A percentile compares a stretch with the other conserved stretches of the same genome.
Conservation (phyloP, 2,888 invertebrate species). For the Cheilosia scutellata region DNA sequence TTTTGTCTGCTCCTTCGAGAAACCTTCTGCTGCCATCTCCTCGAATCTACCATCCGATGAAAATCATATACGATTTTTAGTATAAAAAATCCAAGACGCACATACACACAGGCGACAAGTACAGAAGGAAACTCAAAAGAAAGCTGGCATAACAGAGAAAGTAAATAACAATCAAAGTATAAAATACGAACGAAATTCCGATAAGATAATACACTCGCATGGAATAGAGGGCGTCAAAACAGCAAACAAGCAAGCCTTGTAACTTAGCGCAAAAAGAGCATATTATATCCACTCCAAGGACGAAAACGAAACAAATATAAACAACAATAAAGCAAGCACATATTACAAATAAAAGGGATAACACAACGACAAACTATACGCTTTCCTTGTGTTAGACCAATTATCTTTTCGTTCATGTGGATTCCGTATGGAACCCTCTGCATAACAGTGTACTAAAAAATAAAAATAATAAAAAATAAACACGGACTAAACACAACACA, state of each 20-base stretch:
- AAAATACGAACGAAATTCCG: slow-evolving; percentile 35
- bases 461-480: slow-evolving; percentile 23
- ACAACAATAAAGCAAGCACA: slow-evolving; percentile 32
- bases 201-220: slow-evolving; percentile 50
- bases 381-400: slow-evolving; percentile 35
- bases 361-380: slow-evolving; percentile 30
- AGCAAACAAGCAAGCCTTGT: slow-evolving; percentile 28
- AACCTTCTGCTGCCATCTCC: slow-evolving; percentile 20
- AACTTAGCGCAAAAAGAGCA: slow-evolving; percentile 28
- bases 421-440: slow-evolving; percentile 22
- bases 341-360: slow-evolving; percentile 43
- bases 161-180: slow-evolving; percentile 53
- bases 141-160: slow-evolving; percentile 15
- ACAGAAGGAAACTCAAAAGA: slow-evolving; percentile 15
- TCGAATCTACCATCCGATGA: slow-evolving; percentile 1
- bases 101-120: slow-evolving; percentile 10
- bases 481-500: slow-evolving; percentile 13
- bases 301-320: slow-evolving; percentile 25
- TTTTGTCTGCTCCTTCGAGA: slow-evolving; percentile 39
- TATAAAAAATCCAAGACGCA: slow-evolving; percentile 11
- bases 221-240: slow-evolving; percentile 35
- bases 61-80: slow-evolving; percentile 6
- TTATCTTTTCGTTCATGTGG: slow-evolving; percentile 28
- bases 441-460: slow-evolving; percentile 19
- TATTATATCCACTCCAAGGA: slow-evolving; percentile 27